Evolutionary conservation across 2,888 invertebrate genomes (phyloP).

Genomic region (Scaptomyza cyrtandrae): DNA sequence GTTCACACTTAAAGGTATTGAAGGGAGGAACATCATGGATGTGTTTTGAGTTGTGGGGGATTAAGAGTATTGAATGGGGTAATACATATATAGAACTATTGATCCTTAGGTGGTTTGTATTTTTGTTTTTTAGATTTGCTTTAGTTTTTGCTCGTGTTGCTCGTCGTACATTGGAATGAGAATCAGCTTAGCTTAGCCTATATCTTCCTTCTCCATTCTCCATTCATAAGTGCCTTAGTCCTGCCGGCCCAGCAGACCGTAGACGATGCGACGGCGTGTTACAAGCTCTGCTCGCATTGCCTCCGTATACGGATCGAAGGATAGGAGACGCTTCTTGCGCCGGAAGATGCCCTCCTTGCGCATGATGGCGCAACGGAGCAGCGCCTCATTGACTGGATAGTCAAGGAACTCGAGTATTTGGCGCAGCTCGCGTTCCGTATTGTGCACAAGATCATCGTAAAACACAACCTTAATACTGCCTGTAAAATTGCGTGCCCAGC

Average conservation of each 20-base stretch:
- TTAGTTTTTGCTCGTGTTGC: conserved; percentile 39
- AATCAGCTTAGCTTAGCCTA: too few species aligned
- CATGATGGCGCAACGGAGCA: conserved; percentile 87
- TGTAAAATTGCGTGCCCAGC: conserved; percentile 89
- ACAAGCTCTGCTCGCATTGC: conserved; percentile 86
- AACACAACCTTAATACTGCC: conserved; percentile 89
- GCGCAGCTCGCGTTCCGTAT: conserved; percentile 87
- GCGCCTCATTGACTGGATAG: conserved; percentile 85
- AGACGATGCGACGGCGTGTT: conserved; percentile 85
- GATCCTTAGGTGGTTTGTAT: conserved; percentile 39
- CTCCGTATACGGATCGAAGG: conserved; percentile 89
- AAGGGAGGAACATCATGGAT: not conserved
- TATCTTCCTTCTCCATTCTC: not conserved
- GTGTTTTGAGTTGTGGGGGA: not conserved
- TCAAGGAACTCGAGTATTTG: conserved; percentile 87
- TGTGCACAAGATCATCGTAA: conserved; percentile 88
- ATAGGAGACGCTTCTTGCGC: conserved; percentile 87
- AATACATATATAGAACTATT: conserved; percentile 18
- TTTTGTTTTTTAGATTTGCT: conserved; percentile 5
- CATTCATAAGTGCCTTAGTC: conserved; percentile 21
- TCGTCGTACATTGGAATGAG: too few species aligned
- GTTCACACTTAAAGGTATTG: conserved; percentile 12
- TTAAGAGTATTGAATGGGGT: not conserved
- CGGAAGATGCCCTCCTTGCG: conserved; percentile 90
- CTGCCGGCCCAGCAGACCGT: conserved; percentile 83